Evolutionary conservation across 2,113 vertebrate genomes (phyloP).

Genomic region (Eudyptes chrysolophus): DNA sequence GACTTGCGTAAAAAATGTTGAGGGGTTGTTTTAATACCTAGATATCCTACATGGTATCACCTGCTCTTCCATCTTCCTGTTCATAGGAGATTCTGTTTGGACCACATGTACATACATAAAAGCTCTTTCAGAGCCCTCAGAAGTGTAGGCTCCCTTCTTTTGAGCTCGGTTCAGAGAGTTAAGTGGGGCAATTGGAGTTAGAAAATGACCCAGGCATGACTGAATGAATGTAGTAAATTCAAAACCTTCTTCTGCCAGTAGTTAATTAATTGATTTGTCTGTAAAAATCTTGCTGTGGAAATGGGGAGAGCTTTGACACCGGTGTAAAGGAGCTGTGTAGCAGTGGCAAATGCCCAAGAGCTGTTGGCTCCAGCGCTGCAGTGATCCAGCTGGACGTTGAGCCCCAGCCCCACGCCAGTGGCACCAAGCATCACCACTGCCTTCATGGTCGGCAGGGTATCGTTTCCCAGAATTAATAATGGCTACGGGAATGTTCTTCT

Average conservation of each 20-base stretch:
- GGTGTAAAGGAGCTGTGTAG: background rate
- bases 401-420: background rate
- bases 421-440: background rate
- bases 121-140: background rate
- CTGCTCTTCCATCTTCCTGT: background rate
- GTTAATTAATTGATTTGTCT: background rate
- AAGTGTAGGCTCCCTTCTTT: background rate
- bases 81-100: background rate
- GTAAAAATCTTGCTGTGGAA: background rate
- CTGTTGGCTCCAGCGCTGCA: background rate
- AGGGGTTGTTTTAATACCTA: background rate
- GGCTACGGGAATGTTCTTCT: background rate
- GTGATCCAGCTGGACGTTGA: background rate
- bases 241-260: background rate
- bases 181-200: background rate
- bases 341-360: background rate
- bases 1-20: background rate
- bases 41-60: background rate
- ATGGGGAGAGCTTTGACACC: background rate
- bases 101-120: background rate
- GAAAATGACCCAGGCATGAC: background rate
- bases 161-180: background rate
- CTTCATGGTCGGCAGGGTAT: rapidly evolving
- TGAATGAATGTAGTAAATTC: background rate
- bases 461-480: background rate